phyloP scores from a whole-genome alignment of 2,797 vertebrate species.

The Propithecus deckenii region DNA sequence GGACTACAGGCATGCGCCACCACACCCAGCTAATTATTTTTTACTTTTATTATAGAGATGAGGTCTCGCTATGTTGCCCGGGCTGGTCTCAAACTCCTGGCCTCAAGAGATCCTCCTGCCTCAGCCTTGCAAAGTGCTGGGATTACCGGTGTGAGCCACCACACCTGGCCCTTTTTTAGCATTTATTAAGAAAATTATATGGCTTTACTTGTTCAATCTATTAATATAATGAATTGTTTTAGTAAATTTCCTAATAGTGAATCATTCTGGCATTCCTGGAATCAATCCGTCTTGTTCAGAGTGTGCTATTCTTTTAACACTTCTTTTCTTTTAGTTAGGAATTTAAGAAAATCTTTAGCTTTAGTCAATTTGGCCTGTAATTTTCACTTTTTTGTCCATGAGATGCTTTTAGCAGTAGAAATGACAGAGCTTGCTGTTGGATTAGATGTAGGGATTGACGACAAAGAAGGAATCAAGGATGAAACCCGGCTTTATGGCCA shows the following conservation, averaged over 20 bases:
- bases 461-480: neutral
- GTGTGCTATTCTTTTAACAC: neutral
- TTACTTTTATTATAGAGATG: neutral
- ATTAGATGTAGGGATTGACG: neutral
- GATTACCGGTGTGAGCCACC: neutral
- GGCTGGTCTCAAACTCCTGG: neutral
- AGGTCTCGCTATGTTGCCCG: neutral
- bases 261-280: neutral
- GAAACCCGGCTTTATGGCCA: neutral
- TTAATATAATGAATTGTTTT: conserved; percentile 11
- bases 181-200: conserved; percentile 21
- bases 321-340: conserved; percentile 15
- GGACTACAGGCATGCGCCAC: neutral
- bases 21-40: neutral
- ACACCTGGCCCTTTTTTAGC: neutral
- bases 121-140: neutral
- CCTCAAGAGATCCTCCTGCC: neutral
- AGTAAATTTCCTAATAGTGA: conserved; percentile 33
- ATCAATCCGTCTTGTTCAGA: neutral
- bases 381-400: conserved; percentile 3
- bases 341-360: neutral
- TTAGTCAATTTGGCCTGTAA: neutral
- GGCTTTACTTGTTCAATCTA: neutral
- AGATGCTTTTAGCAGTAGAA: conserved; percentile 8
- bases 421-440: neutral